These are phyloP conservation scores for Drosophila bipectinata DNA, from an alignment of 1,140 invertebrate species.

Conservation along the genomic window DNA sequence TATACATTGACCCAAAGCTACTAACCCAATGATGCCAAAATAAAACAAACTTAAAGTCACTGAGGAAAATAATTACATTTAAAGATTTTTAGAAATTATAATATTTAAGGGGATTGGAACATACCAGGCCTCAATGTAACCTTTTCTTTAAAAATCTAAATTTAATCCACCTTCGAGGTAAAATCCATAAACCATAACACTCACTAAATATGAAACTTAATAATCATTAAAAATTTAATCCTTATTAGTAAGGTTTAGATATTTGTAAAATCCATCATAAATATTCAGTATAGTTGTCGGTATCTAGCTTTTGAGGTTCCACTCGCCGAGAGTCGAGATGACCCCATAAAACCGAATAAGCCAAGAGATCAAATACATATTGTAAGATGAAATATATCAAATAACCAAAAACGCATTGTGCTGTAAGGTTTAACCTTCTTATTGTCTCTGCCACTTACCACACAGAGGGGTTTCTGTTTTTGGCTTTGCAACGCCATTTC, in stretches of 20 bases:
- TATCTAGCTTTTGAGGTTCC: constrained; percentile 30
- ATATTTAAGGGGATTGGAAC: too few species aligned
- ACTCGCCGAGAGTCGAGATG: constrained; percentile 18
- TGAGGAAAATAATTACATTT: background rate
- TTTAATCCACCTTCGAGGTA: background rate
- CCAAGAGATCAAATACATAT: constrained; percentile 28
- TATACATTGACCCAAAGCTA: constrained; percentile 3
- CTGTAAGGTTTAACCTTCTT: constrained; percentile 62
- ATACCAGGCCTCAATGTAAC: too few species aligned
- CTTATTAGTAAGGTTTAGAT: background rate
- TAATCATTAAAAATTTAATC: background rate
- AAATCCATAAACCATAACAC: too few species aligned
- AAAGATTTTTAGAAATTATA: too few species aligned
- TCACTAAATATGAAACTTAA: too few species aligned
- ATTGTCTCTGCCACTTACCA: constrained; percentile 71
- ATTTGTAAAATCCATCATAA: background rate
- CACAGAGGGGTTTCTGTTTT: constrained; percentile 28
- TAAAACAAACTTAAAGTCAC: background rate
- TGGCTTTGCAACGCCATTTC: constrained; percentile 49
- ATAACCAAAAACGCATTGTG: constrained; percentile 46
- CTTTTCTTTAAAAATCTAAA: background rate
- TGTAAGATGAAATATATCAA: constrained; percentile 37
- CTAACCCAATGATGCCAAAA: constrained; percentile 5
- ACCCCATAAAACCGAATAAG: constrained; percentile 40
- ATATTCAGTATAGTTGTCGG: background rate